Evolutionary conservation across 64 coral and sea anemone genomes (phyloP).

Genomic region (Stylophora pistillata): DNA sequence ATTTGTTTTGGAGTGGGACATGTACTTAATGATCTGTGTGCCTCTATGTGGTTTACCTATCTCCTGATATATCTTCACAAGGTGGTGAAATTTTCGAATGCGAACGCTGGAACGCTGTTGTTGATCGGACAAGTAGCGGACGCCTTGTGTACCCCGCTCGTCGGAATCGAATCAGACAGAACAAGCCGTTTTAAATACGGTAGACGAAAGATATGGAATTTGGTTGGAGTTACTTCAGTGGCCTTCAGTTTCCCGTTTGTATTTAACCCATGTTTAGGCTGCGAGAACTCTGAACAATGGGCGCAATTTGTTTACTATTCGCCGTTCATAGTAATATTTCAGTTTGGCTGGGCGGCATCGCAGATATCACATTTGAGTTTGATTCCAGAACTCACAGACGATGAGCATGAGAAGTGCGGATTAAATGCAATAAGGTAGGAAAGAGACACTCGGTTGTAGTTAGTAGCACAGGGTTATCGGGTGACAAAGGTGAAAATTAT

Average conservation of each 20-base stretch:
- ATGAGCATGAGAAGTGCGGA: slow-evolving; percentile 74
- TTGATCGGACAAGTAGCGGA: slow-evolving; percentile 81
- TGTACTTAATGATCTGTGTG: slow-evolving; percentile 79
- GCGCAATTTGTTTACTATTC: slow-evolving; percentile 82
- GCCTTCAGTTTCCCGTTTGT: slow-evolving; percentile 74
- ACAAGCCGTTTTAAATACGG: slow-evolving; percentile 69
- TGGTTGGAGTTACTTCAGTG: slow-evolving; percentile 62
- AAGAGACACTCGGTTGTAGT: background rate
- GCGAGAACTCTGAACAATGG: slow-evolving; percentile 57
- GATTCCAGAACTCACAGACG: slow-evolving; percentile 73
- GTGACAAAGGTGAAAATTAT: too few relatives aligned
- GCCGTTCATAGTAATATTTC: slow-evolving; percentile 84
- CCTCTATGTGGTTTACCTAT: slow-evolving; percentile 91
- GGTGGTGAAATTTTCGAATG: slow-evolving; percentile 76
- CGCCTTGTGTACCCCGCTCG: slow-evolving; percentile 73
- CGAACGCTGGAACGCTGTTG: slow-evolving; percentile 64
- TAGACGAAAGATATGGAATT: slow-evolving; percentile 83
- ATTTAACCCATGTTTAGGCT: slow-evolving; percentile 78
- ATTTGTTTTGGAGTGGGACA: slow-evolving; percentile 82
- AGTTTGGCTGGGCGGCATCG: slow-evolving; percentile 86
- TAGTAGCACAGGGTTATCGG: too few relatives aligned
- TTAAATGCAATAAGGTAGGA: slow-evolving; percentile 73
- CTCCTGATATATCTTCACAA: slow-evolving; percentile 82
- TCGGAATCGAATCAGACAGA: slow-evolving; percentile 80
- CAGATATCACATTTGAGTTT: slow-evolving; percentile 88